Conservation (phyloP, 2,797 vertebrate species). For the Bucorvus abyssinicus region DNA sequence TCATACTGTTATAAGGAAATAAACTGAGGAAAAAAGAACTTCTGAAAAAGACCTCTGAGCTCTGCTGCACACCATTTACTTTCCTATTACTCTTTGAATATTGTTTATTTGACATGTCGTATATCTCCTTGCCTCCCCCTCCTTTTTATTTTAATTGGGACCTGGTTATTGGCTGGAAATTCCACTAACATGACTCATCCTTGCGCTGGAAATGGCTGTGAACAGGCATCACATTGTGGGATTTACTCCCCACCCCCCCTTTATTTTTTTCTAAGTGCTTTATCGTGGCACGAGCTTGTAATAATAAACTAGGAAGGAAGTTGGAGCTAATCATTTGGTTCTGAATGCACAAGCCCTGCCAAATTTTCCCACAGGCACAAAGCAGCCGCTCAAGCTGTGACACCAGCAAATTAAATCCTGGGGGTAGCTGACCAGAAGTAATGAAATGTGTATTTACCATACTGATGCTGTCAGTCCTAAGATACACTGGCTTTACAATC, state of each 20-base stretch:
- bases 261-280: background rate
- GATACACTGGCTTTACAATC: background rate
- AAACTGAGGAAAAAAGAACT: background rate
- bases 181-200: constrained; percentile 23
- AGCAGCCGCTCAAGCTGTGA: constrained; percentile 55
- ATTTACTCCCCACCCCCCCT: background rate
- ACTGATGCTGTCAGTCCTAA: constrained; percentile 66
- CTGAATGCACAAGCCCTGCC: constrained; percentile 52
- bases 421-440: constrained; percentile 65
- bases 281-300: background rate
- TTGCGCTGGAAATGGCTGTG: background rate
- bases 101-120: background rate
- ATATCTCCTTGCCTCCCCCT: background rate
- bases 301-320: constrained; percentile 61
- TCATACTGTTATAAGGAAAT: background rate
- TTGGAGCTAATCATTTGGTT: constrained; percentile 56
- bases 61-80: constrained; percentile 22
- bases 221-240: background rate
- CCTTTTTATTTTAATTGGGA: constrained; percentile 12
- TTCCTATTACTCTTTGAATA: constrained; percentile 5
- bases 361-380: constrained; percentile 65
- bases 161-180: constrained; percentile 22
- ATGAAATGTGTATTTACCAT: constrained; percentile 72
- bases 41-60: background rate
- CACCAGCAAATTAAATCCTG: constrained; percentile 69